Percentiles rank a stretch among this genome's conserved stretches.
Conservation (phyloP, 2,888 invertebrate species). For the Andrena marginata region DNA sequence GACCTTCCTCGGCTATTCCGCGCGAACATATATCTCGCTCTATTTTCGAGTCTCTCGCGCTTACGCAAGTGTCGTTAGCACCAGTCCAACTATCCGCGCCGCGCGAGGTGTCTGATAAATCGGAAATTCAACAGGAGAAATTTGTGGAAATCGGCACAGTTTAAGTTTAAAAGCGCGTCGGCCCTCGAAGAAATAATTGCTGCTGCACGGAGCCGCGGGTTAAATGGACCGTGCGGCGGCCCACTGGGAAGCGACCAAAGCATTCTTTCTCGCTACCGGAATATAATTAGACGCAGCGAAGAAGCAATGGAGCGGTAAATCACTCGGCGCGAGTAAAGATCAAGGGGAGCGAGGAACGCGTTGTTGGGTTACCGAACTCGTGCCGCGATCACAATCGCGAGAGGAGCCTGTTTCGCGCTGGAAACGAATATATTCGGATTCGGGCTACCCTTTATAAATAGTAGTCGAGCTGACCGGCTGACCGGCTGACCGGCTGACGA, state of each 20-base stretch:
- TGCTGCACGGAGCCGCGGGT: neutral
- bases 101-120: neutral
- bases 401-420: constrained; percentile 1
- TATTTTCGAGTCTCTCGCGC: constrained; percentile 65
- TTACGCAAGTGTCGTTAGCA: constrained; percentile 65
- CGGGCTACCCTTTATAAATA: constrained; percentile 57
- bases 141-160: neutral
- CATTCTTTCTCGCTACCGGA: constrained; percentile 54
- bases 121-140: neutral
- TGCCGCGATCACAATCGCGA: constrained; percentile 6
- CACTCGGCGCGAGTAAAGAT: constrained; percentile 61
- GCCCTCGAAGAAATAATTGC: constrained; percentile 32
- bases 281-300: constrained; percentile 59
- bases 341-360: constrained; percentile 61
- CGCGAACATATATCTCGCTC: constrained; percentile 59
- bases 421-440: neutral
- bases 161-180: neutral
- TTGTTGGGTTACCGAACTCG: constrained; percentile 61
- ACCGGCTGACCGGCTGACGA: constrained; percentile 32
- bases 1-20: constrained; percentile 69
- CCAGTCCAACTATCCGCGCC: constrained; percentile 24
- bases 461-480: constrained; percentile 35
- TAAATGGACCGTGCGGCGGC: constrained; percentile 36
- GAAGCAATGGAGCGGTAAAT: constrained; percentile 61
- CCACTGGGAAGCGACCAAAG: constrained; percentile 25